These are phyloP conservation scores for Sarcophaga variegata DNA, from an alignment of 2,888 invertebrate genomes.

Conservation along the genomic window DNA sequence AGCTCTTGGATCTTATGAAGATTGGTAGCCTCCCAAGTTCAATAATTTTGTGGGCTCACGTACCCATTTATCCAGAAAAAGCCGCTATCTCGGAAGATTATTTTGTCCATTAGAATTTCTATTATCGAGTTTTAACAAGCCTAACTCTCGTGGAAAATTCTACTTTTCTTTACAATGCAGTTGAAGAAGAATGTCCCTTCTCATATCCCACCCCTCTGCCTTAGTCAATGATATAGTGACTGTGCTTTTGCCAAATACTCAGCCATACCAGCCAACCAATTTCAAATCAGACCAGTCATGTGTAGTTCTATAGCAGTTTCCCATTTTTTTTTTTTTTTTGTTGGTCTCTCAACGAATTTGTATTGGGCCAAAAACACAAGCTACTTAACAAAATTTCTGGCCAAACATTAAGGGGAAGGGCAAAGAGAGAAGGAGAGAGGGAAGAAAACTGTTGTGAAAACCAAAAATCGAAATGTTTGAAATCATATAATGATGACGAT, in stretches of 20 bases:
- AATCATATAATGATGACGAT: constrained; percentile 46
- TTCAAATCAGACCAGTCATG: constrained; percentile 8
- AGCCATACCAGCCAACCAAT: constrained; percentile 8
- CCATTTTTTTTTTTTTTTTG: constrained; percentile 10
- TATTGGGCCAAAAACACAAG: constrained; percentile 50
- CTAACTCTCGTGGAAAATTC: no score
- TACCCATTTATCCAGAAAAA: no score
- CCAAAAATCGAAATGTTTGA: constrained; percentile 60
- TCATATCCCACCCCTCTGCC: neutral
- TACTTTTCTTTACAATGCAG: no score
- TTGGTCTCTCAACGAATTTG: neutral
- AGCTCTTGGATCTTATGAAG: no score
- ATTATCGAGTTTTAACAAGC: no score
- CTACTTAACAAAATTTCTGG: constrained; percentile 60
- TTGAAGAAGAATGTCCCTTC: neutral
- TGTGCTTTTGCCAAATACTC: constrained; percentile 21
- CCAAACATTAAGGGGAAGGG: constrained; percentile 14
- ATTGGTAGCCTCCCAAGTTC: no score
- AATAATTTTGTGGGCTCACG: no score
- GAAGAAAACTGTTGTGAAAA: constrained; percentile 23
- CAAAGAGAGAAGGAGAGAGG: neutral
- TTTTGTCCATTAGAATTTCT: no score
- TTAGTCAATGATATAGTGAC: neutral
- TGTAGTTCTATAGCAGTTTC: constrained; percentile 10
- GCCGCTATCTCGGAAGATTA: no score